A percentile compares a stretch with the other conserved stretches of the same genome.
phyloP scores from a whole-genome alignment of 1,140 invertebrate species.

The Delia radicum region DNA sequence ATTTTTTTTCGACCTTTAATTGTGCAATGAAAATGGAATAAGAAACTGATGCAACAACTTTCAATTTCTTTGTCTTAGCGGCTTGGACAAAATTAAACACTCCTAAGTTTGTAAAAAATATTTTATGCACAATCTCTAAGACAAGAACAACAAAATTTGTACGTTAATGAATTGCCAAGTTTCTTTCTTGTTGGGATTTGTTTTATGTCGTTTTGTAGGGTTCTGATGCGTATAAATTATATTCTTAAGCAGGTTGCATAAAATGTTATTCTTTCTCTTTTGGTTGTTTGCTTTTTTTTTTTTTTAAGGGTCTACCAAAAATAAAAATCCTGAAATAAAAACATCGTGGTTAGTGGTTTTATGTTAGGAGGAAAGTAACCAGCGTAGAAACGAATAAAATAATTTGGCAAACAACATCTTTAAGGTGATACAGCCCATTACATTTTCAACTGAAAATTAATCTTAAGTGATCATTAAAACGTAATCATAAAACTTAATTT shows the following conservation, averaged over 20 bases:
- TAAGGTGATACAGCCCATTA: background rate
- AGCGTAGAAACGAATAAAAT: background rate
- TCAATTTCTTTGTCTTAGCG: no score
- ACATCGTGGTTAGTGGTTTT: background rate
- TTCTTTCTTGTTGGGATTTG: background rate
- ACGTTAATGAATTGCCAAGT: background rate
- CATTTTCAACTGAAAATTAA: background rate
- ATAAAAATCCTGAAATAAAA: background rate
- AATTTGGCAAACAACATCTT: background rate
- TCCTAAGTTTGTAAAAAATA: no score
- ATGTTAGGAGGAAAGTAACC: background rate
- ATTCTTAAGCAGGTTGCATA: slow-evolving; percentile 1
- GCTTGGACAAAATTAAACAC: no score
- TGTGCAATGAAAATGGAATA: no score
- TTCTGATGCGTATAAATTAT: background rate
- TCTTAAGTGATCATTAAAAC: background rate
- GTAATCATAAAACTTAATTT: background rate
- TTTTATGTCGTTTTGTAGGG: background rate
- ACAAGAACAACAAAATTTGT: background rate
- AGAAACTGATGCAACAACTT: no score
- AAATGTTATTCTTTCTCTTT: background rate
- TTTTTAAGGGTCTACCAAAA: background rate
- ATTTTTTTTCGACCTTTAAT: no score
- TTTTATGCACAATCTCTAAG: no score
- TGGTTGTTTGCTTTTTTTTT: background rate